These are phyloP conservation scores for Heliconius cydno DNA, from an alignment of 2,888 invertebrate genomes.

Conservation along the genomic window DNA sequence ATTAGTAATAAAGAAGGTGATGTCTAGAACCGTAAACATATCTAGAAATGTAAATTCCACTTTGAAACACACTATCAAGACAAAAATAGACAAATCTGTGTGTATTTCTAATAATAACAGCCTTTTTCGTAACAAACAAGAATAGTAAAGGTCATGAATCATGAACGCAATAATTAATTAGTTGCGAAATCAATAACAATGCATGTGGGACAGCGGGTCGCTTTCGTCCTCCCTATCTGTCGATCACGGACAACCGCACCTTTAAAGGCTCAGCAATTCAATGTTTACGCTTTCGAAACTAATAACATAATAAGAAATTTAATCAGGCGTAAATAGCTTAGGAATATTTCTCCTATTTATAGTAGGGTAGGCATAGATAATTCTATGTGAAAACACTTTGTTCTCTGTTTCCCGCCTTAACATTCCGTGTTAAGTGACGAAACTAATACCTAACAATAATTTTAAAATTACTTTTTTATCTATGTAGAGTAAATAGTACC, in stretches of 20 bases:
- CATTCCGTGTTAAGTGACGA: background rate
- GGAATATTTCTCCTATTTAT: background rate
- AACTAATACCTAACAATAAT: background rate
- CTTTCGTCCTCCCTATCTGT: slow-evolving; percentile 57
- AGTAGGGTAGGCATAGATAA: background rate
- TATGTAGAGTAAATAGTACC: no score
- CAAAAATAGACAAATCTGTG: background rate
- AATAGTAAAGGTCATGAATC: slow-evolving; percentile 16
- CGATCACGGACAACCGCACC: slow-evolving; percentile 51
- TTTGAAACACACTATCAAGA: background rate
- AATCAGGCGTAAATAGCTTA: background rate
- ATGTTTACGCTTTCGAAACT: slow-evolving; percentile 46
- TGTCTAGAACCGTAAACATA: background rate
- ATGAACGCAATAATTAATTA: slow-evolving; percentile 49
- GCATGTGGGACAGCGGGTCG: slow-evolving; percentile 56
- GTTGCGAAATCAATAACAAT: slow-evolving; percentile 54
- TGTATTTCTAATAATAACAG: background rate
- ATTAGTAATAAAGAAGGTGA: no score
- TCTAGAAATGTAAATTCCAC: background rate
- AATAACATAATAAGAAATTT: slow-evolving; percentile 22
- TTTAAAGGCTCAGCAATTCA: slow-evolving; percentile 48
- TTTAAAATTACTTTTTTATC: no score
- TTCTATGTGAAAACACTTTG: background rate
- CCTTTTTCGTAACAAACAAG: background rate
- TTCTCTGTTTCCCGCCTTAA: background rate